These are phyloP conservation scores for Hyperoplus lanceolatus DNA, from an alignment of 2,797 vertebrate species.

Conservation along the genomic window DNA sequence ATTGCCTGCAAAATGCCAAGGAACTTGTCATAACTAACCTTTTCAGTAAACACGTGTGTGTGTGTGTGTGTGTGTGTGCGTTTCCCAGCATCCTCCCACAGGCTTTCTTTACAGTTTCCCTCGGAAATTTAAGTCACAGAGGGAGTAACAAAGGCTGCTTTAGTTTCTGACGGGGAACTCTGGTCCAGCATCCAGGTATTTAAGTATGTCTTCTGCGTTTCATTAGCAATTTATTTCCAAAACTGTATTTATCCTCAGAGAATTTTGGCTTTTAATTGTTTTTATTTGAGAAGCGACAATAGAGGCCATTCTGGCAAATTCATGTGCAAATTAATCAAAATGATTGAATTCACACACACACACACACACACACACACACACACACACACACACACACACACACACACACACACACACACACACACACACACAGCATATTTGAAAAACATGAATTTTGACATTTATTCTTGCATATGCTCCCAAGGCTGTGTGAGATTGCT, in stretches of 20 bases:
- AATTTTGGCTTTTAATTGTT: constrained; percentile 2
- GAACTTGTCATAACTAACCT: constrained; percentile 60
- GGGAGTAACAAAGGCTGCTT: constrained; percentile 29
- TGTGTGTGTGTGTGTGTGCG: constrained; percentile 13
- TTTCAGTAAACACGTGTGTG: constrained; percentile 39
- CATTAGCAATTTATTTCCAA: background rate
- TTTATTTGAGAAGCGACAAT: background rate
- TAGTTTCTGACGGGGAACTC: constrained; percentile 17
- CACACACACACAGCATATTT: background rate
- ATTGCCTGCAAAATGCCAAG: constrained; percentile 60
- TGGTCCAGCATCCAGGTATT: background rate
- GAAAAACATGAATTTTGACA: constrained; percentile 4
- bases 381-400: constrained; percentile 3
- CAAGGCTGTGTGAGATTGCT: constrained; percentile 35
- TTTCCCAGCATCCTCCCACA: constrained; percentile 23
- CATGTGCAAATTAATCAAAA: background rate
- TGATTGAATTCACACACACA: background rate
- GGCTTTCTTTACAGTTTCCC: constrained; percentile 42
- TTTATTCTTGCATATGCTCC: constrained; percentile 10
- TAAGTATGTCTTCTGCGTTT: background rate
- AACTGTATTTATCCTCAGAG: background rate
- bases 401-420: background rate
- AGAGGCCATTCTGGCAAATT: constrained; percentile 4
- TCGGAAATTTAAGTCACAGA: constrained; percentile 30
- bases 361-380: background rate